Percentiles rank a stretch among this genome's conserved stretches.
Conservation (phyloP, 2,113 vertebrate species). For the Rhinoderma darwinii region DNA sequence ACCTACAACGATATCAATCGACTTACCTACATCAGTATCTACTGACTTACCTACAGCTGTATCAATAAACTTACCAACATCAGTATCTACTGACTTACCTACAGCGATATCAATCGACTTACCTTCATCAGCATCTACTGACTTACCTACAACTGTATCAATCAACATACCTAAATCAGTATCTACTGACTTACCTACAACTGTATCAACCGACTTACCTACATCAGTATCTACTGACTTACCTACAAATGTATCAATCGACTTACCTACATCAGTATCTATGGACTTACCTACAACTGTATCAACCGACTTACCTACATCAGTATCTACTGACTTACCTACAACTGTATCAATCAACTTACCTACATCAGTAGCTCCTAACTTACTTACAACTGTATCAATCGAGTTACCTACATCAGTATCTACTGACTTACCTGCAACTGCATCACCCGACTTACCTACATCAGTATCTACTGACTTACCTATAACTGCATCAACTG, state of each 20-base stretch:
- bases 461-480: background rate
- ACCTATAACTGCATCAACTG: background rate
- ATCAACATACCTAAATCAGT: background rate
- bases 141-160: background rate
- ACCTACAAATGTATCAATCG: background rate
- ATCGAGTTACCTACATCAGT: too few species aligned
- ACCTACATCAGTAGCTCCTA: too few species aligned
- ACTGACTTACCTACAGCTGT: background rate
- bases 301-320: background rate
- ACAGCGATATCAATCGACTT: background rate
- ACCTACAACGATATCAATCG: background rate
- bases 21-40: background rate
- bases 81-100: background rate
- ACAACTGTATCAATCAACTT: too few species aligned
- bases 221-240: background rate
- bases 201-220: background rate
- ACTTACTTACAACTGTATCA: too few species aligned
- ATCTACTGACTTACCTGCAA: background rate
- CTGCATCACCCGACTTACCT: background rate
- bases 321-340: background rate
- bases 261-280: background rate
- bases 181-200: background rate
- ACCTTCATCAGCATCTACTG: background rate
- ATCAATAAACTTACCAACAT: background rate
- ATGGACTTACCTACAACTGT: background rate